Evolutionary conservation across 2,113 vertebrate species (phyloP).

Genomic region (Promerops cafer): DNA sequence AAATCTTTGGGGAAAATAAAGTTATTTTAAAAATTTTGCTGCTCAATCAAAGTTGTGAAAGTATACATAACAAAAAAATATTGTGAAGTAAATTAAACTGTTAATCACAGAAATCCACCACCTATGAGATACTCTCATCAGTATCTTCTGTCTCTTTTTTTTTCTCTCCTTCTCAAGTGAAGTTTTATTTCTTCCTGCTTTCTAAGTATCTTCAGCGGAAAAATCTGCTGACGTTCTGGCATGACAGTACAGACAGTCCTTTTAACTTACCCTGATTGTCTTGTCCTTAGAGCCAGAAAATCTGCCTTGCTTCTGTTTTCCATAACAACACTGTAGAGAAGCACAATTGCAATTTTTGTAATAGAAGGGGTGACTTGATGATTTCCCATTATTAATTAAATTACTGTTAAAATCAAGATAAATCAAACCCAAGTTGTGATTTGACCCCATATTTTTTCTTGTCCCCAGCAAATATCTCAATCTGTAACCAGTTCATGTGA

Average conservation of each 20-base stretch:
- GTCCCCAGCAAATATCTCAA: background rate
- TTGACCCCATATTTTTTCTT: fast-evolving
- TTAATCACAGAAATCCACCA: background rate
- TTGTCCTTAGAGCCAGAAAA: background rate
- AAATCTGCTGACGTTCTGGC: background rate
- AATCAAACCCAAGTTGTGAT: background rate
- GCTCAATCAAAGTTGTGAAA: background rate
- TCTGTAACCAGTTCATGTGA: background rate
- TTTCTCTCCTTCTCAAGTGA: background rate
- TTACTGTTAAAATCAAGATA: background rate
- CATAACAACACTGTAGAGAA: background rate
- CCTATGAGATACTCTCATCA: background rate
- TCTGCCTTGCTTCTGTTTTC: background rate
- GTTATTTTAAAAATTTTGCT: background rate
- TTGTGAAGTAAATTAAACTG: background rate
- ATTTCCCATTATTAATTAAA: background rate
- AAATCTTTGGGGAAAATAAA: background rate
- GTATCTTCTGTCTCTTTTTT: background rate
- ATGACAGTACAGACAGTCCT: background rate
- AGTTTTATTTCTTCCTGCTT: background rate
- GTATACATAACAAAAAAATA: background rate
- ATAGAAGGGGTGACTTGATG: background rate
- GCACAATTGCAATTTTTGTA: background rate
- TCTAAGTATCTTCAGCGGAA: background rate
- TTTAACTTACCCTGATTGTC: background rate